Base-by-base conservation (phyloP, 2,888 invertebrate species). In the Sesamia inferens region DNA sequence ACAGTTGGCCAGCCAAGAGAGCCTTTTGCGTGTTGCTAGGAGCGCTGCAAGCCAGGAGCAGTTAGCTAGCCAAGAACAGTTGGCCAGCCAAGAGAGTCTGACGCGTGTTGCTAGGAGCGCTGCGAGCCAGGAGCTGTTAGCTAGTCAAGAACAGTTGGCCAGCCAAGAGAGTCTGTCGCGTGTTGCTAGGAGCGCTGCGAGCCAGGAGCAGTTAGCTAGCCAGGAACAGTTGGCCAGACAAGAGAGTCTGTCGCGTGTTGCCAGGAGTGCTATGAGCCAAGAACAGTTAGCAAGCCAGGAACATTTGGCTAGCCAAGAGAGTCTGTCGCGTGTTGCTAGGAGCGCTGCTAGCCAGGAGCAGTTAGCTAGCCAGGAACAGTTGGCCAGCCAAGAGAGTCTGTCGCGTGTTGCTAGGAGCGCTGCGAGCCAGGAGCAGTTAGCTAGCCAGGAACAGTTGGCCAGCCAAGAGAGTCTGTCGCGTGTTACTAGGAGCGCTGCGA, bases 221-320 rank as follows among this genome's bases (percentile, higher is more conserved):
- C 61, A 39, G n/a, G 61, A 61, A n/a, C 61, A 39, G 8, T 61
- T 61, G 39, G 61, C 61, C 14, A 61, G 61, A n/a, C 61, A 61
- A n/a, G 61, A 61, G 39, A 39, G n/a, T 8, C n/a, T 39, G 39
- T 61, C n/a, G 14, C 61, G 39, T 39, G 39, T n/a, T n/a, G 39
- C 61, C 13, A 61, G 61, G 61, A 61, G 61, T n/a, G 39, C 61
- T n/a, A 1, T 2, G 0, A 61, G 61, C n/a, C 39, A 61, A 2
- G 39, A 61, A 2, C 61, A 61, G 61, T 39, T 61, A 8, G 39
- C 61, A 5, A 61, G 39, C n/a, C 61, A 39, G n/a, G 39, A 61
- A 8, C 39, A 61, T 7, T 61, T 39, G n/a, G 61, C 61, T 13
- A 61, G 61, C n/a, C n/a, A 61, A 8, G 61, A 61, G 8, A 39